Base-by-base conservation (phyloP, 1,140 invertebrate species). In the Lepidurus packardi region DNA sequence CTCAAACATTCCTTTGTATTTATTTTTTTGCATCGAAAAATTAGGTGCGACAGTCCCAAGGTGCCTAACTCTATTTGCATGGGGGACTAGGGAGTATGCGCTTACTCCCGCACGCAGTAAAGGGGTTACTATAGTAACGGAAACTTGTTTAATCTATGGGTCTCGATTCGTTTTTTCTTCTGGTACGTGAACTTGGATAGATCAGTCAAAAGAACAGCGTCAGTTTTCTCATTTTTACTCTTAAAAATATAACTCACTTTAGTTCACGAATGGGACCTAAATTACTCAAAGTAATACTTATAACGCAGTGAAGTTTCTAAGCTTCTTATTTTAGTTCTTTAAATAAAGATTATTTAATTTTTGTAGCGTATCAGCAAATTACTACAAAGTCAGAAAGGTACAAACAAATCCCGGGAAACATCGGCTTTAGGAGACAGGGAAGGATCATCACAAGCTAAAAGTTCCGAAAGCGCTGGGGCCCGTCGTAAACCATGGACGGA, bases 331-430 rank as follows among this genome's bases (percentile, higher is more conserved):
- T 53, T 11, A 13, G 21, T 11, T 78, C 24, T 43, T 11, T 78
- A 21, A 65, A 47, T 11, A 47, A 47, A 47, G 10, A 47, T 47
- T 11, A 6, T 47, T 47, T 11, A 47, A 47, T 78, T 78, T 24
- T 13, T 78, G 42, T 74, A 78, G 78, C 78, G 78, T 24, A 78
- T 78, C 25, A 78, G 78, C 42, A 78, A 78, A 11, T 74, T 78
- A 44, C 73, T 74, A 9, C 78, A 78, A 73, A 78, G 44, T 24
- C 53, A 65, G 13, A 65, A 65, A 65, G 21, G 13, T 16, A 77
- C 42, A 11, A 43, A 47, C 75, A 77, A 77, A 43, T 77, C 75
- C 9, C 75, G 75, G 21, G 43, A 43, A 47, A 47, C 47, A 43
- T 43, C 43, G 21, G 43, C 25, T 21, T 78, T 44, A 34, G 65